These are phyloP conservation scores for Morus bassanus DNA, from an alignment of 2,797 vertebrate species.

Conservation along the genomic window DNA sequence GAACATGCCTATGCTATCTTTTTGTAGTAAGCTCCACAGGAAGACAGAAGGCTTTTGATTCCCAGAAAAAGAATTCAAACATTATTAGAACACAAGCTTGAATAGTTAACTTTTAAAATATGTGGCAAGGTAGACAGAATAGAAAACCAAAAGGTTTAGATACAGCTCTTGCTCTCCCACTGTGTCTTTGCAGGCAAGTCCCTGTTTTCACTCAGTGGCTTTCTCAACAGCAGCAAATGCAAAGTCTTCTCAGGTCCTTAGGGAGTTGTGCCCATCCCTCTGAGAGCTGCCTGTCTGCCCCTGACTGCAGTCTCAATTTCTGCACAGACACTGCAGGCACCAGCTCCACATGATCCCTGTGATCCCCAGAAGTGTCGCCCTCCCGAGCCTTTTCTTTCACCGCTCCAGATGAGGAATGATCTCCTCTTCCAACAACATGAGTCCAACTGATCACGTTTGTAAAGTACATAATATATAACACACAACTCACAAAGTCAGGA, in stretches of 20 bases:
- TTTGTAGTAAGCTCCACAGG: neutral
- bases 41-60: neutral
- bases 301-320: neutral
- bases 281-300: neutral
- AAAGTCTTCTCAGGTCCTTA: neutral
- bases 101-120: neutral
- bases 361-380: neutral
- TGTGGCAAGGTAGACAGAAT: neutral
- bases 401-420: neutral
- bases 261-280: fast-evolving
- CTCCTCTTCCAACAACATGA: neutral
- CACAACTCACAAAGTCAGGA: neutral
- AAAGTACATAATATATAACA: neutral
- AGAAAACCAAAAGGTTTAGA: neutral
- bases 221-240: neutral
- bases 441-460: neutral
- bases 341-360: neutral
- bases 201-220: neutral
- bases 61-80: neutral
- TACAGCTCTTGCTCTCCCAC: neutral
- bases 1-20: neutral
- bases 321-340: neutral
- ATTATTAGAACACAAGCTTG: neutral
- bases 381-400: neutral
- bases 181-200: neutral